Conservation (phyloP, 2,113 vertebrate species). For the Bagarius yarrelli region DNA sequence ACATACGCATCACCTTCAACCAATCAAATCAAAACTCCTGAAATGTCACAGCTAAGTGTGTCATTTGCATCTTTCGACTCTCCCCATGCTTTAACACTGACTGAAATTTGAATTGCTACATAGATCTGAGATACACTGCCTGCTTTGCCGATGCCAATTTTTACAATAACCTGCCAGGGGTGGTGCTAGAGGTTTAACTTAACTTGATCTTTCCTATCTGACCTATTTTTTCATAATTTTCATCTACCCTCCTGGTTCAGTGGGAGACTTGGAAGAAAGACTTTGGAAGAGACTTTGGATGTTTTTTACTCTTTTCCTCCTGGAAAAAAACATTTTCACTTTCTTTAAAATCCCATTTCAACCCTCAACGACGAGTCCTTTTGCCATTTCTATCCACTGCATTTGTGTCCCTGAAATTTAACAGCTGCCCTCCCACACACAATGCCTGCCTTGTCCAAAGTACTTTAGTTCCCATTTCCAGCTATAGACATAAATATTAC, state of each 20-base stretch:
- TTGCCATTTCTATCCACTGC: not conserved
- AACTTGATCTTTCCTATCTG: not conserved
- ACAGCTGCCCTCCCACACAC: constrained; percentile 8
- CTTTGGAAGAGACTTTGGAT: not conserved
- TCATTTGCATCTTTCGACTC: too few species aligned
- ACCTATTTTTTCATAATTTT: not conserved
- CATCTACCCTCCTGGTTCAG: not conserved
- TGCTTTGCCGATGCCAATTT: not conserved
- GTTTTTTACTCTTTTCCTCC: not conserved
- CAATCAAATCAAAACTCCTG: too few species aligned
- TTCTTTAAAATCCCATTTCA: not conserved
- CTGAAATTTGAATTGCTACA: not conserved
- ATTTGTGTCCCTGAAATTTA: not conserved
- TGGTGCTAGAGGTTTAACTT: not conserved
- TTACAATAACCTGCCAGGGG: not conserved
- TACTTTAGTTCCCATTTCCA: not conserved
- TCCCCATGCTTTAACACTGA: not conserved
- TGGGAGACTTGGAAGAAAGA: not conserved
- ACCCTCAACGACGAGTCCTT: not conserved
- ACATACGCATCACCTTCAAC: too few species aligned
- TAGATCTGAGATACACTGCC: not conserved
- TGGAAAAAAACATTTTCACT: not conserved
- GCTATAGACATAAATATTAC: not conserved
- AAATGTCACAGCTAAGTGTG: too few species aligned
- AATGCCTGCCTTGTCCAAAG: not conserved